Base-by-base conservation (phyloP, 2,113 vertebrate genomes). In the Dasyprocta punctata region DNA sequence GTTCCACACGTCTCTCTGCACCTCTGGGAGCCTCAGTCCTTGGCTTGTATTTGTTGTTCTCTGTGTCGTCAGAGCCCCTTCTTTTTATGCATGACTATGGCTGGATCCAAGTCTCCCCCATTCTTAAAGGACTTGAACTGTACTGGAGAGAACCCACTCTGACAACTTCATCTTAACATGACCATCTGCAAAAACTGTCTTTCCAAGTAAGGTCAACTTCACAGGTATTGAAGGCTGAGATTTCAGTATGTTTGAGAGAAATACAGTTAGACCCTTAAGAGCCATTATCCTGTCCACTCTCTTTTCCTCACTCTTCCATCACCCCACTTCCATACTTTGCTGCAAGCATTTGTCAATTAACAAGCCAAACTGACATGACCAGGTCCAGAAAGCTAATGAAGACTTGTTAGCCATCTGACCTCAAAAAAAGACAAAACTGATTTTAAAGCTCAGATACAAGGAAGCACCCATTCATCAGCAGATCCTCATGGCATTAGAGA, bases 401-500 rank as follows among this genome's bases (percentile, higher is more conserved):
- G 47, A 24, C 47, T 41, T 11, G 7, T 26, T 14, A 14, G 30
- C 13, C 14, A 5, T 22, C 80, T 41, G 6, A 13, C 24, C 38
- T 12, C 14, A 5, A 3, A 71, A 89, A 69, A 38, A 33, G 28
- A 44, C 33, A 63, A 41, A 47, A 33, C 28, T 8, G 33, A 22
- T 49, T 58, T 17, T 77, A 33, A 94, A 61, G 60, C 81, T 63
- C 75, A 71, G n/a, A 54, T 10, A 12, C 2, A 2, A 81, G 49
- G 56, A 75, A 38, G 56, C 0, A 5, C 63, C 22, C 10, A 1
- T n/a, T 47, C 65, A n/a, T 63, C 81, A 44, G 19, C 61, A 61
- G 65, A 80, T 4, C 30, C 1, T 0, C 24, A 19, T 9, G 9
- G 41, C 13, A 0, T 0, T 28, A 36, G n/a, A 44, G 36, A 36